phyloP scores from a whole-genome alignment of 1,140 invertebrate species.

The Drosophila orena region DNA sequence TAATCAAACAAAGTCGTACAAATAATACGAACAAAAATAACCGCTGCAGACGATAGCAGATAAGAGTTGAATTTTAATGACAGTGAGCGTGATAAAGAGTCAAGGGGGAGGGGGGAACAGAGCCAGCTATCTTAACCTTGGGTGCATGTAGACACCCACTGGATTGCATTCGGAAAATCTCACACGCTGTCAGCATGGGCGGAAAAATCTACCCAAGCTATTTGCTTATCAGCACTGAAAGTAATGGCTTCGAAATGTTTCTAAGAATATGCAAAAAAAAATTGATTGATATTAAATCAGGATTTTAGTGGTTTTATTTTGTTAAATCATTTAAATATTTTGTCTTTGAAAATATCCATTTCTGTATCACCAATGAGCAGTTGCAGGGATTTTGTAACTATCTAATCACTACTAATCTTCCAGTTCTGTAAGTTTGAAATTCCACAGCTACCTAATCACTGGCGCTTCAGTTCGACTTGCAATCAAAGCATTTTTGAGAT shows the following conservation, averaged over 20 bases:
- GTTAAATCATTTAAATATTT: too few relatives aligned
- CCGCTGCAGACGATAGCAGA: slow-evolving; percentile 44
- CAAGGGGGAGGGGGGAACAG: not conserved
- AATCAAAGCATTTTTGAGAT: not conserved
- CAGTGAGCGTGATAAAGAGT: slow-evolving; percentile 17
- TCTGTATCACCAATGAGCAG: too few relatives aligned
- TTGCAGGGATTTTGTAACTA: too few relatives aligned
- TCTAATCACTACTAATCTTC: too few relatives aligned
- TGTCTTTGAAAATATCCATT: not conserved
- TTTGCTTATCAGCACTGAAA: slow-evolving; percentile 1
- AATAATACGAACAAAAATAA: slow-evolving; percentile 40
- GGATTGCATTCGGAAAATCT: slow-evolving; percentile 65
- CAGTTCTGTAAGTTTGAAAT: not conserved
- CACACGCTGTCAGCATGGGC: slow-evolving; percentile 69
- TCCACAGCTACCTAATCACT: slow-evolving; percentile 7
- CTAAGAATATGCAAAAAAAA: not conserved
- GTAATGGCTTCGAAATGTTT: not conserved
- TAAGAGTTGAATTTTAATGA: slow-evolving; percentile 44
- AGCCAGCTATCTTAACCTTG: slow-evolving; percentile 57
- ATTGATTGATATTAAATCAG: too few relatives aligned
- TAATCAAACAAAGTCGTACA: slow-evolving; percentile 65
- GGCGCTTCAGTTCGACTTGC: not conserved
- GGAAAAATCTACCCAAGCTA: slow-evolving; percentile 19
- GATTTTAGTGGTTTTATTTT: too few relatives aligned
- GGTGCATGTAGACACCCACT: slow-evolving; percentile 35